Evolutionary conservation across 2,888 invertebrate genomes (phyloP), one percentile per base, ranked within the genome.

Genomic region (Xanthostigma xanthostigma): DNA sequence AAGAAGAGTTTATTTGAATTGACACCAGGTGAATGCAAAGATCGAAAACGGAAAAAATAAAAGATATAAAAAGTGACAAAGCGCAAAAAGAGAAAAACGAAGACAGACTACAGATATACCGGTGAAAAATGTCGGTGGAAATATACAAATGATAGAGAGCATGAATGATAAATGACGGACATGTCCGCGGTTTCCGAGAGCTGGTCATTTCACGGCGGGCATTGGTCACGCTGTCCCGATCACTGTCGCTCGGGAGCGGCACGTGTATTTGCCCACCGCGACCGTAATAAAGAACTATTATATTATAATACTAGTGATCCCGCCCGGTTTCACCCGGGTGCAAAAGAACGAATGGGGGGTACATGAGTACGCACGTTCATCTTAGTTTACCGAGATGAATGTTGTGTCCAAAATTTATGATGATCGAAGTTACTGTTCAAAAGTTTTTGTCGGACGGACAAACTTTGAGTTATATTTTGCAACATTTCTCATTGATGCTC

Each of bases 131-230:
- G 33, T 34, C 40, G 40, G 35, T 43, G 48, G 42, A 48, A 42
- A 48, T 48, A 43, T 42, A 43, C 43, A 42, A 41, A 46, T 46
- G 36, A 46, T 46, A 41, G 17, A 13, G 34, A 37, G 36, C 48
- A 48, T 48, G 48, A 48, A 48, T 41, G 48, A 48, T 48, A 43
- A 37, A 48, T 48, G 42, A 43, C 48, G 33, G 35, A 42, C 41
- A 43, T 43, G 42, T 48, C 35, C 48, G 48, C 48, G 48, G 42
- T 48, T 48, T 17, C 13, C 41, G 27, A 33, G 46, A 36, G 41
- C 41, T 40, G 41, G 40, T 46, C 46, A 41, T 45, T 45, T 38
- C 45, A 37, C 37, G 33, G 45, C 45, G 45, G 8, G 37, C 45
- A 45, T 45, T 45, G 45, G 45, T 45, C 45, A 45, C 27, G 33